Evolutionary conservation across 2,797 vertebrate species (phyloP).

Genomic region (Intellagama lesueurii): DNA sequence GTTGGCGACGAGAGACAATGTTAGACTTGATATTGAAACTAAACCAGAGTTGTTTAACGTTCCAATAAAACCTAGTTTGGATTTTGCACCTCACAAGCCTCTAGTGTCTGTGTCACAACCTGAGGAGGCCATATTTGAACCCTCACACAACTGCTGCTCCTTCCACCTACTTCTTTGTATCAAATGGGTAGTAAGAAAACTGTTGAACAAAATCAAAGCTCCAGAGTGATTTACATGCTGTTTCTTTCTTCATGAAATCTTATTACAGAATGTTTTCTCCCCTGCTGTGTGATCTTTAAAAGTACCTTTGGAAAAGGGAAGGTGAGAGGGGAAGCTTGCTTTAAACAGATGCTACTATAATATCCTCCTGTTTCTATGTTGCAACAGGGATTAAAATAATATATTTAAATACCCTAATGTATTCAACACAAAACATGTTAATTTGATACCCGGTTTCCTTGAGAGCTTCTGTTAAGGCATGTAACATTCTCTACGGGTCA

Average conservation of each 20-base stretch:
- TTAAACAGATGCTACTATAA: conserved; percentile 67
- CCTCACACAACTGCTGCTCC: not conserved
- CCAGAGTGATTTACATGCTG: not conserved
- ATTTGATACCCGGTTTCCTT: conserved; percentile 77
- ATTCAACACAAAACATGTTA: conserved; percentile 76
- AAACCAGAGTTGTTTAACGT: no score
- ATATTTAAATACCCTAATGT: conserved; percentile 74
- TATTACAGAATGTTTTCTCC: conserved; percentile 35
- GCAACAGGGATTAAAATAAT: conserved; percentile 72
- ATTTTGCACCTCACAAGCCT: no score
- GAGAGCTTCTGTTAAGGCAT: conserved; percentile 72
- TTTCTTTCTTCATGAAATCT: not conserved
- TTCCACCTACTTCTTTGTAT: not conserved
- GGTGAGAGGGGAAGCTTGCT: conserved; percentile 60
- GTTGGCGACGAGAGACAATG: no score
- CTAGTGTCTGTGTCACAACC: no score
- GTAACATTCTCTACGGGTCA: conserved; percentile 64
- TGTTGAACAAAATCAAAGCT: not conserved
- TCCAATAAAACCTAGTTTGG: no score
- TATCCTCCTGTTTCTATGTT: conserved; percentile 66
- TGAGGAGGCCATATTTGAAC: no score
- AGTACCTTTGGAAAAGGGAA: conserved; percentile 48
- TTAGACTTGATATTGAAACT: no score
- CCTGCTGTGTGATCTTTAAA: conserved; percentile 30
- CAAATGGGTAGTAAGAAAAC: not conserved